Base-by-base conservation (phyloP, 2,113 vertebrate genomes). In the Baryphthengus martii region DNA sequence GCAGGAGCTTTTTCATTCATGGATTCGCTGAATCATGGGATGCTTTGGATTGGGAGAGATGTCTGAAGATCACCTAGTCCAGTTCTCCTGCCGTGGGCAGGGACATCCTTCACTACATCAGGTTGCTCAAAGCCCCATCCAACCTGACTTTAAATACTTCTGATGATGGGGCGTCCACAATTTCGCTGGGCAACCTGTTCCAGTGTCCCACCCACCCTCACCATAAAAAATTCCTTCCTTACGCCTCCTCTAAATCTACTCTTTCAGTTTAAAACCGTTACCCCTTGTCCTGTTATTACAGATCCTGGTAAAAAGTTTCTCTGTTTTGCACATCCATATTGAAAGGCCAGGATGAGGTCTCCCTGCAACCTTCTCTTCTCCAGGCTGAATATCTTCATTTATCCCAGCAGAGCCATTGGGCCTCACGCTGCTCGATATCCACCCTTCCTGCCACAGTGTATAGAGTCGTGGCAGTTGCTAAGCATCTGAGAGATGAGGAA, bases 401-500 rank as follows among this genome's bases (percentile, higher is more conserved):
- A 67, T 90, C 56, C 72, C 72, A 70, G 45, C 59, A 73, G 37
- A 97, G n/a, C 9, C 28, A 13, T 76, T 87, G 90, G 49, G 77
- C 55, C 56, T 70, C 79, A 55, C 45, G 14, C 80, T 86, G 68
- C 82, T 80, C 2, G 1, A 77, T 72, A 95, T 12, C 91, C 90
- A 75, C 92, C 82, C 81, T 94, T 96, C 92, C 95, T 94, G 85
- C 55, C 31, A 42, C 17, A 40, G 45, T 45, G 24, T 81, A 17
- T 82, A 29, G 47, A 67, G 58, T 18, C 77, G 49, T 67, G 49
- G 80, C 58, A 78, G 75, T 86, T 90, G 80, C 91, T 93, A 63
- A 91, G 70, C n/a, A 7, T 66, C 37, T 65, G 31, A 68, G 62
- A 79, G 62, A 62, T 53, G n/a, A 95, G 89, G 91, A 96, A 96